Percentiles rank a stretch among this genome's conserved stretches.
Evolutionary conservation across 2,113 vertebrate species (phyloP).

Genomic region (Morone saxatilis): DNA sequence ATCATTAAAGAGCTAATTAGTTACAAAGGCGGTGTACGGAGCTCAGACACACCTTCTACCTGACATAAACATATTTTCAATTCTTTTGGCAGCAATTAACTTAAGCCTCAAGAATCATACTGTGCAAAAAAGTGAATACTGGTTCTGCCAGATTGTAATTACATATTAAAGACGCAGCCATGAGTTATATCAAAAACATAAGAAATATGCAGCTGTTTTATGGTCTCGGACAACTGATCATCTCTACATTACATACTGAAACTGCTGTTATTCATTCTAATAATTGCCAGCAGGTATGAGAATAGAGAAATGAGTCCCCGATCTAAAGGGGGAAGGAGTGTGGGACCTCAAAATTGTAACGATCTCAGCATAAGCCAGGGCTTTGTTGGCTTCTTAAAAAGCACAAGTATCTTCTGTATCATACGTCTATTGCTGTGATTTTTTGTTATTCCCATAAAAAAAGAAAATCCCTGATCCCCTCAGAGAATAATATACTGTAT

Average conservation of each 20-base stretch:
- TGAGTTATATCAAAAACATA: slow-evolving; percentile 35
- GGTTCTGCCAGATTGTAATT: slow-evolving; percentile 27
- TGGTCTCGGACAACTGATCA: slow-evolving; percentile 7
- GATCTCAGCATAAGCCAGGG: slow-evolving; percentile 50
- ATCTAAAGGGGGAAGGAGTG: slow-evolving; percentile 9
- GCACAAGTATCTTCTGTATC: slow-evolving; percentile 75
- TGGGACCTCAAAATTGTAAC: slow-evolving; percentile 45
- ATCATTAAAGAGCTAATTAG: slow-evolving; percentile 18
- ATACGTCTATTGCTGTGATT: slow-evolving; percentile 68
- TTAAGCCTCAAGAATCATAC: slow-evolving; percentile 30
- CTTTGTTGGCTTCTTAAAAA: slow-evolving; percentile 64
- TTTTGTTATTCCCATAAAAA: slow-evolving; percentile 20
- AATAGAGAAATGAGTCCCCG: slow-evolving; percentile 15
- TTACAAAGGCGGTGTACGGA: slow-evolving; percentile 10
- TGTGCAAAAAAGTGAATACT: slow-evolving; percentile 34
- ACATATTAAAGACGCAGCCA: slow-evolving; percentile 32
- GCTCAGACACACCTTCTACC: slow-evolving; percentile 36
- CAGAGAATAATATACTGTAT: slow-evolving; percentile 51
- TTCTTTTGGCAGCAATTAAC: slow-evolving; percentile 29
- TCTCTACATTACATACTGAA: slow-evolving; percentile 28
- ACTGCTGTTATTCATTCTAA: slow-evolving; percentile 34
- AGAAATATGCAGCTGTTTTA: slow-evolving; percentile 43
- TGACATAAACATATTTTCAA: slow-evolving; percentile 5
- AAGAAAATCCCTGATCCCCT: not conserved
- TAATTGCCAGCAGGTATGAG: slow-evolving; percentile 29